Evolutionary conservation across 2,888 invertebrate species (phyloP), one percentile per base, ranked within the genome.

Genomic region (Drosophila tripunctata): DNA sequence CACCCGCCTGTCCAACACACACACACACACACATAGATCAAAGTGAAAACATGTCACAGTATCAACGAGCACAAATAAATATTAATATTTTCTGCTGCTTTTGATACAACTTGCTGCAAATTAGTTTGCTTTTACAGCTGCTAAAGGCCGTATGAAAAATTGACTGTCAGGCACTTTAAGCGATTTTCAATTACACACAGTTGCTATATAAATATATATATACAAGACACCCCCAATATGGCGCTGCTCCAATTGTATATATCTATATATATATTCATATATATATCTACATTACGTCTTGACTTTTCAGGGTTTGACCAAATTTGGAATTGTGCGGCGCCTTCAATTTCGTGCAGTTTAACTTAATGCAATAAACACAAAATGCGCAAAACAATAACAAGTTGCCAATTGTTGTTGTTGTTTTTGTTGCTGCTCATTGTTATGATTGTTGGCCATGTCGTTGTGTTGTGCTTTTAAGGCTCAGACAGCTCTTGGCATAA

Each of bases 301-400:
- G 40, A 3, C 14, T 10, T 38, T 38, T 55, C 40, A 30, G 33
- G 14, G 47, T 58, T 66, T 81, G 81, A 57, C 84, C 81, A 84
- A 77, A 83, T 83, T 79, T 86, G 68, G 80, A 50, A 78, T 54
- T 12, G 56, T n/a, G 69, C 43, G 38, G 68, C 51, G 47, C 33
- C 57, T 41, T 4, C 30, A 7, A 56, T 33, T 63, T 17, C 48
- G 31, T 61, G 61, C 68, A 64, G 66, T 72, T 81, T 44, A 75
- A 62, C 66, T 78, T 56, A 65, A 70, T 83, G 80, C 83, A 86
- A 86, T 80, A 73, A 82, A 78, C 67, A 67, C 65, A 62, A 62
- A 70, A 62, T 66, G 60, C 48, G 57, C 66, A 57, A 62, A 67
- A 66, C 77, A 77, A 83, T 65, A 84, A 75, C 82, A 77, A 51